These are phyloP conservation scores for Drosophila prolongata DNA, from an alignment of 2,888 invertebrate genomes.

Conservation along the genomic window DNA sequence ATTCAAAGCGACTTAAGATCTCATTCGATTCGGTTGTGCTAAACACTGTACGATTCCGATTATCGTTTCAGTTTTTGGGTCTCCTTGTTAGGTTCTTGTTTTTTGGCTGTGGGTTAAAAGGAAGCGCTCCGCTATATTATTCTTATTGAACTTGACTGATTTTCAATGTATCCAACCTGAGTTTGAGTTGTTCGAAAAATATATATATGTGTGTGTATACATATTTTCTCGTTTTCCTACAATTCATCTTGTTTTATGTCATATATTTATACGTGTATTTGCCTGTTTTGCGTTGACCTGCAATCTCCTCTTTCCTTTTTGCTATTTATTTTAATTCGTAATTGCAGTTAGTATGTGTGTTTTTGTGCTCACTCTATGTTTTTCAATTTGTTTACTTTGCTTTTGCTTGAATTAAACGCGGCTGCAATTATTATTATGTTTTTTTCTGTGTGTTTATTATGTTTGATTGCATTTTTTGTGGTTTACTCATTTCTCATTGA, in stretches of 20 bases:
- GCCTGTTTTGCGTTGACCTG: conserved; percentile 46
- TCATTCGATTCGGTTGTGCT: conserved; percentile 20
- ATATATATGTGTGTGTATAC: conserved; percentile 56
- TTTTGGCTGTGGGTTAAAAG: conserved; percentile 78
- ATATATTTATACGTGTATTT: conserved; percentile 38
- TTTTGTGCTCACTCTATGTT: conserved; percentile 77
- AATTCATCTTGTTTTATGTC: conserved; percentile 18
- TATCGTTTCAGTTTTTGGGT: conserved; percentile 1
- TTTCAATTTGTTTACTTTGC: conserved; percentile 45
- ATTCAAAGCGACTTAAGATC: conserved; percentile 25
- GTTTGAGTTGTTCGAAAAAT: conserved; percentile 79
- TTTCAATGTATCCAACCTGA: conserved; percentile 80
- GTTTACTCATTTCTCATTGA: conserved; percentile 62
- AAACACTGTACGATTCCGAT: background rate
- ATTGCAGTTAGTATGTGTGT: conserved; percentile 55
- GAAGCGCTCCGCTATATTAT: conserved; percentile 74
- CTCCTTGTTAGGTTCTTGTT: conserved; percentile 34
- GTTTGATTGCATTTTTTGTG: conserved; percentile 56
- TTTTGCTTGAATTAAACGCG: conserved; percentile 43
- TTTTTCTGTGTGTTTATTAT: conserved; percentile 19
- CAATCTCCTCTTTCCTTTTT: conserved; percentile 40
- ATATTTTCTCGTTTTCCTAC: conserved; percentile 33
- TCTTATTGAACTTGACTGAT: conserved; percentile 74
- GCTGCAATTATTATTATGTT: conserved; percentile 44
- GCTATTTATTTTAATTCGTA: conserved; percentile 60